Conservation (phyloP, 2,888 invertebrate genomes). For the Crossocerus cetratus region DNA sequence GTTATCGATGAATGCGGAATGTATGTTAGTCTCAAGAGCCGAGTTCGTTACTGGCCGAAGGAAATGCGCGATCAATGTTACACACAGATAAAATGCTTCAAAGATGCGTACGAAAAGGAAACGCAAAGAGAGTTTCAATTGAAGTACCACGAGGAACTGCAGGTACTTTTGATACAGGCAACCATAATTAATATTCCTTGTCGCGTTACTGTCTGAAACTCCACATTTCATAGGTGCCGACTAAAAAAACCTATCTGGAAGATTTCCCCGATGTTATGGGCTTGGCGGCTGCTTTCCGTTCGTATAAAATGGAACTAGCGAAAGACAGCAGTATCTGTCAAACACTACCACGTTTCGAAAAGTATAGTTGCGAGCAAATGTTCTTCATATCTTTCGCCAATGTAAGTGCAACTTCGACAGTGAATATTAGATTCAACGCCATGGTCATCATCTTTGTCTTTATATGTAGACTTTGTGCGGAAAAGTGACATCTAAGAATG, state of each 20-base stretch:
- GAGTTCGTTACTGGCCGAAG: neutral
- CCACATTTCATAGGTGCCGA: neutral
- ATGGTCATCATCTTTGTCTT: neutral
- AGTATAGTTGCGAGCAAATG: neutral
- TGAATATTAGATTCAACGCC: too few species aligned
- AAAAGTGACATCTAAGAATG: neutral
- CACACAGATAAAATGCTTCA: neutral
- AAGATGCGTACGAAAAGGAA: too few species aligned
- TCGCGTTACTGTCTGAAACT: too few species aligned
- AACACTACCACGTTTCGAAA: neutral
- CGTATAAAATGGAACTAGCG: neutral
- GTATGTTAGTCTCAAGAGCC: neutral
- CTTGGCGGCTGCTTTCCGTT: neutral
- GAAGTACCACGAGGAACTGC: too few species aligned
- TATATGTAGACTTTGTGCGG: neutral
- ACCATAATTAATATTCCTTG: too few species aligned
- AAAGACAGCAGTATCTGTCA: neutral
- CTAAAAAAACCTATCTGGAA: neutral
- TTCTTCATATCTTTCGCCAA: conserved; percentile 11
- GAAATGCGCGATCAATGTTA: neutral
- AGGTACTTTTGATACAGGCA: too few species aligned
- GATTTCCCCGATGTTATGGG: conserved; percentile 6
- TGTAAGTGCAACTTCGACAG: neutral
- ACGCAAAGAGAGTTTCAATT: too few species aligned
- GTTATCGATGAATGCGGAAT: neutral